Conservation (phyloP, 2,797 vertebrate species). For the Cyprinodon diabolis region DNA sequence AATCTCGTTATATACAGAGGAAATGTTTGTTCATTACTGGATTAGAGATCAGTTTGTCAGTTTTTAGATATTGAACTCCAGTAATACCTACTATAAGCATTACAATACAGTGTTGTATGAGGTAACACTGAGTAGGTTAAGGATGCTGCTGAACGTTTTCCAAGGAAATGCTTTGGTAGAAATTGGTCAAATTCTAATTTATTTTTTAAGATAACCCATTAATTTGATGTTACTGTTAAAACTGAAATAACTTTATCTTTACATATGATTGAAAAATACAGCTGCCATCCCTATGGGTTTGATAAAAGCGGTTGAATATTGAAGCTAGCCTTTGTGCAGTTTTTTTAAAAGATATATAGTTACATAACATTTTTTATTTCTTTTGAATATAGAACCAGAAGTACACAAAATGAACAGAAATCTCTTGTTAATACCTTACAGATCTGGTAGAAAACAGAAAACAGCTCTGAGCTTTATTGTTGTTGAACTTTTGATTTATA, state of each 20-base stretch:
- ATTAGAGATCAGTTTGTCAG: neutral
- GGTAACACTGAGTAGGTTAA: neutral
- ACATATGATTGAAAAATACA: no score
- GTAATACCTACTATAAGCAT: constrained; percentile 1
- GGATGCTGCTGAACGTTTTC: neutral
- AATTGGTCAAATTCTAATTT: neutral
- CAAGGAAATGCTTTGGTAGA: neutral
- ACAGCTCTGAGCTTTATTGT: neutral
- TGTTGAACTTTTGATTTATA: neutral
- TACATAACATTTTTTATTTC: neutral
- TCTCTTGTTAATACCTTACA: neutral
- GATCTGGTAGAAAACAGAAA: neutral
- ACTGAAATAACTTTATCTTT: no score
- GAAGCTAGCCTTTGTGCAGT: no score
- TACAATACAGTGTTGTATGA: neutral
- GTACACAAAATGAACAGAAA: neutral
- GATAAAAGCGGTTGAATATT: no score
- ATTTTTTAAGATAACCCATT: neutral
- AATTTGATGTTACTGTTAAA: neutral
- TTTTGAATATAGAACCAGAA: neutral
- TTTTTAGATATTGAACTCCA: neutral
- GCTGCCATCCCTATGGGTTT: no score
- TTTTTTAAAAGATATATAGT: no score
- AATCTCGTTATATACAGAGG: neutral
- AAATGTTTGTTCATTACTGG: neutral